Evolutionary conservation across 2,888 invertebrate species (phyloP).

Genomic region (Colostygia pectinataria): DNA sequence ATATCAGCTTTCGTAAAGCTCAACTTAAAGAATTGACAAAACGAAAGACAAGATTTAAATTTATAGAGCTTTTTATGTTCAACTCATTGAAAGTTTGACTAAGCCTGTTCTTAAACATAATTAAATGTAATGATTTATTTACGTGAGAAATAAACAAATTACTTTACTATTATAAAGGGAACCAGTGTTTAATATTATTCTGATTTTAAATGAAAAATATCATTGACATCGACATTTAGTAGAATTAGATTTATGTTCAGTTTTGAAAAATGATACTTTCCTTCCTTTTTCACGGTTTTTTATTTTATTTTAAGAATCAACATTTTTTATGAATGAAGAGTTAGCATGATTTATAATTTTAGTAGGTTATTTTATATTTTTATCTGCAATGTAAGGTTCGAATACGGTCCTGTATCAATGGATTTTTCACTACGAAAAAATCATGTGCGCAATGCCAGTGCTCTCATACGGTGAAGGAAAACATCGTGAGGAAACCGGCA

Average conservation of each 20-base stretch:
- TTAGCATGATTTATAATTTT: too few relatives aligned
- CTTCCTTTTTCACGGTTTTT: background rate
- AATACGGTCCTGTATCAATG: too few relatives aligned
- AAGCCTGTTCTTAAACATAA: constrained; percentile 24
- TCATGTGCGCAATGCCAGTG: too few relatives aligned
- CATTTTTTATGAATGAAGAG: too few relatives aligned
- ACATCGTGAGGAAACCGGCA: too few relatives aligned
- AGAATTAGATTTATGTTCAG: background rate
- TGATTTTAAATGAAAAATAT: constrained; percentile 1
- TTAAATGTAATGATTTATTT: constrained; percentile 28
- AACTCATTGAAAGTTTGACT: constrained; percentile 23
- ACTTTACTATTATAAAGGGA: constrained; percentile 22
- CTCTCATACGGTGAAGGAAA: too few relatives aligned
- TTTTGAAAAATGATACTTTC: background rate
- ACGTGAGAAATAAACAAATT: constrained; percentile 14
- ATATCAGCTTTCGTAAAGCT: too few relatives aligned
- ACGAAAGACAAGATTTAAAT: constrained; percentile 14
- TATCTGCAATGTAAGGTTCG: too few relatives aligned
- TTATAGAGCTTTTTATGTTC: constrained; percentile 25
- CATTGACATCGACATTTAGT: constrained; percentile 2
- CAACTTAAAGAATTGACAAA: background rate
- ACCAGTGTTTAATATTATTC: constrained; percentile 18
- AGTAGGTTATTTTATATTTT: too few relatives aligned
- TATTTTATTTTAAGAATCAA: too few relatives aligned
- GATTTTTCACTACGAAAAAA: too few relatives aligned